Evolutionary conservation across 2,113 vertebrate genomes (phyloP), one percentile per base, ranked within the genome.

Genomic region (Corynorhinus townsendii): DNA sequence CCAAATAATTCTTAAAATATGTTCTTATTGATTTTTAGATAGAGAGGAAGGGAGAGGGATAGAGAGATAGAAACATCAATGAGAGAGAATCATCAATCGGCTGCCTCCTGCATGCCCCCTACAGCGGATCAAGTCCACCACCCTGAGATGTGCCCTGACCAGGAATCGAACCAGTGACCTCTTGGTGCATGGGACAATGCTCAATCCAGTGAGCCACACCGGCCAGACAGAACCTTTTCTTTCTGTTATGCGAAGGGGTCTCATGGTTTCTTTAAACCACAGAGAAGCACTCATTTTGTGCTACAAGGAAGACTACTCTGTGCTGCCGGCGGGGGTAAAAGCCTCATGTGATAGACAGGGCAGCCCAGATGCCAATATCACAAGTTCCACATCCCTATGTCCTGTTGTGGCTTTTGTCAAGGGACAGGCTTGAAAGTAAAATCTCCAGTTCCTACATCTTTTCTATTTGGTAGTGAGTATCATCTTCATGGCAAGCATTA

Each of bases 161-260:
- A 26, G 59, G 59, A 62, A 62, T 62, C 1, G 59, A 62, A 62
- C 59, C 59, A 62, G 26, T 62, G 59, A 62, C 59, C 24, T 62
- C 24, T 62, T 62, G 26, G 26, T 62, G 59, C 24, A 26, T 62
- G 59, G 59, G 26, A 62, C 59, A 62, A 28, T 62, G 59, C 59
- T 62, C 59, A 62, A 28, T 62, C 59, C 26, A 62, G 59, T 62
- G 26, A 62, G 59, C 59, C 59, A 62, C 59, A 28, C 59, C 10
- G 11, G 26, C 86, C 88, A 97, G 97, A 95, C 93, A 94, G 40
- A 97, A 97, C 22, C 2, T 86, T 93, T 93, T 91, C 91, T 73
- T 15, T 11, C 11, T 69, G 3, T 38, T 59, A 80, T 43, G 35
- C 82, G n/a, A 95, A 87, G 3, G 5, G 12, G 4, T 45, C 88